Conservation (phyloP, 2,888 invertebrate species). For the Dryadula phaetusa region DNA sequence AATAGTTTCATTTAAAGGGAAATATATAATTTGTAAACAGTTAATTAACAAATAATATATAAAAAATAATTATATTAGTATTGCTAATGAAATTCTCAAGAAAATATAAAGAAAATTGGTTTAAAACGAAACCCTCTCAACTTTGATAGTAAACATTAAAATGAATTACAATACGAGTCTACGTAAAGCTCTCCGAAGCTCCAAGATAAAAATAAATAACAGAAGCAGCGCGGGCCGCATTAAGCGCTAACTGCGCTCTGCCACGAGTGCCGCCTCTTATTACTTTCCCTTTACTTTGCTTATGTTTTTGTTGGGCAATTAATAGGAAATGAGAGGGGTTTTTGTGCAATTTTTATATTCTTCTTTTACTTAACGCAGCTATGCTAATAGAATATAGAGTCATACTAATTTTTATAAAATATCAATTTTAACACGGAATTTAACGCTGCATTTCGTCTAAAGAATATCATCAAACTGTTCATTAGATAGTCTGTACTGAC, state of each 20-base stretch:
- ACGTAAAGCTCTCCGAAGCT: constrained; percentile 1
- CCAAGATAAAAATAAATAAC: constrained; percentile 21
- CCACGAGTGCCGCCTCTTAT: background rate
- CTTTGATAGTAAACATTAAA: constrained; percentile 3
- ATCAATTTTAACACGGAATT: no score
- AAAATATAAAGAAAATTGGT: background rate
- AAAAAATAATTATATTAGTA: background rate
- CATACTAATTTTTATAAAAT: no score
- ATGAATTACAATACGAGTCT: constrained; percentile 2
- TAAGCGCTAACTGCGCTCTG: constrained; percentile 7
- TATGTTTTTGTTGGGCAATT: background rate
- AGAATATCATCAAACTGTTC: no score
- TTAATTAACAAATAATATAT: no score
- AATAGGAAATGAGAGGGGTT: no score
- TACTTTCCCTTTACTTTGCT: constrained; percentile 11
- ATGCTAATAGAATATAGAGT: no score
- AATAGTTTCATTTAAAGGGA: no score
- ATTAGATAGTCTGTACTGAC: no score
- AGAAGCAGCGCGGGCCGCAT: background rate
- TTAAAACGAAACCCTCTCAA: background rate
- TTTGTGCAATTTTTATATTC: no score
- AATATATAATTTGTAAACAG: no score
- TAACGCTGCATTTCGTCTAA: no score
- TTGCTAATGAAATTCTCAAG: background rate
- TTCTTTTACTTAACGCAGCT: no score